These are phyloP conservation scores for Symphodus melops DNA, from an alignment of 2,113 vertebrate species.

Conservation along the genomic window DNA sequence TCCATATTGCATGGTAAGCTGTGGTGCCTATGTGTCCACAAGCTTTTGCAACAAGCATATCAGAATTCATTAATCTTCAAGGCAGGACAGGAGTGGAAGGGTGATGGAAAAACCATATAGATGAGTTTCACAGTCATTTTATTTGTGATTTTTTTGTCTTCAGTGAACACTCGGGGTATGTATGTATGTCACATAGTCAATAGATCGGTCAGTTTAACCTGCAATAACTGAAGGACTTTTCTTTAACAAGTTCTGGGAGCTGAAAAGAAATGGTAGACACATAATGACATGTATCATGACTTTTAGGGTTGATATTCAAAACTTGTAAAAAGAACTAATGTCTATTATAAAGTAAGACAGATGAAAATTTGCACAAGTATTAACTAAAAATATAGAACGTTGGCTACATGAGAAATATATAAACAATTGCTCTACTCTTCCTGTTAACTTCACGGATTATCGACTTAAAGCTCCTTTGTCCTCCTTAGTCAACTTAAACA, in stretches of 20 bases:
- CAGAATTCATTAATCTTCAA: slow-evolving; percentile 30
- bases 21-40: slow-evolving; percentile 54
- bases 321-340: too few species aligned
- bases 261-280: too few species aligned
- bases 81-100: neutral
- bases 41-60: slow-evolving; percentile 43
- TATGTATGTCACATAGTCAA: neutral
- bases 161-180: neutral
- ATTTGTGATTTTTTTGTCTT: neutral
- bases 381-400: too few species aligned
- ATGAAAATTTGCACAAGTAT: too few species aligned
- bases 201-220: neutral
- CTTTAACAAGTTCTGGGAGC: too few species aligned
- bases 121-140: slow-evolving; percentile 11
- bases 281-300: too few species aligned
- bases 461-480: neutral
- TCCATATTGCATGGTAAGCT: slow-evolving; percentile 67
- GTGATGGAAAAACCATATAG: neutral
- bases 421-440: too few species aligned
- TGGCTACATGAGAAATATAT: too few species aligned
- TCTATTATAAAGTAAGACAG: too few species aligned
- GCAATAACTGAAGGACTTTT: too few species aligned
- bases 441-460: too few species aligned
- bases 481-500: neutral
- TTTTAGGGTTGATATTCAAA: too few species aligned